Evolutionary conservation across 2,888 invertebrate genomes (phyloP).

Genomic region (Microctonus aethiopoides): DNA sequence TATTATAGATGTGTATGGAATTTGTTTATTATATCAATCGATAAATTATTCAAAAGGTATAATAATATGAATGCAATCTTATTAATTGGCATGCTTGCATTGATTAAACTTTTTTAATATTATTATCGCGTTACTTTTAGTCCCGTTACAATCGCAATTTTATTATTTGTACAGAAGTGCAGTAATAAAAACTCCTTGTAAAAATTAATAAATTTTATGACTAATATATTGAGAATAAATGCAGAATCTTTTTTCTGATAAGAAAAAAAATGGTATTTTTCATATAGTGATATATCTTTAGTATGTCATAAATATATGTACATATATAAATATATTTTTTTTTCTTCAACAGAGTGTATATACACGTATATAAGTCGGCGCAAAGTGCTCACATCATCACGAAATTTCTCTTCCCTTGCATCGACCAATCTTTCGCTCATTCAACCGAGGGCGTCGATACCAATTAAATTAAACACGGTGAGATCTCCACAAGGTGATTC

Average conservation of each 20-base stretch:
- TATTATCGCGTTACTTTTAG: no score
- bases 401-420: constrained; percentile 5
- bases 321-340: neutral
- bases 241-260: constrained; percentile 30
- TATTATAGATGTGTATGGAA: no score
- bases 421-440: constrained; percentile 36
- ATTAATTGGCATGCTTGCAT: no score
- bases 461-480: constrained; percentile 62
- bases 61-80: no score
- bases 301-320: constrained; percentile 13
- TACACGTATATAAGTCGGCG: neutral
- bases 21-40: no score
- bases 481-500: constrained; percentile 43
- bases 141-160: no score
- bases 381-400: constrained; percentile 16
- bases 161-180: no score
- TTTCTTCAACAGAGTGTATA: constrained; percentile 36
- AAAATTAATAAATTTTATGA: no score
- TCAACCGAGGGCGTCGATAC: constrained; percentile 60
- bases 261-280: neutral
- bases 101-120: no score
- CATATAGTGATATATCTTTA: neutral
- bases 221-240: no score
- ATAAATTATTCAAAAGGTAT: no score
- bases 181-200: no score